Evolutionary conservation across 2,797 vertebrate genomes (phyloP), one percentile per base, ranked within the genome.

Genomic region (Eptatretus atami): DNA sequence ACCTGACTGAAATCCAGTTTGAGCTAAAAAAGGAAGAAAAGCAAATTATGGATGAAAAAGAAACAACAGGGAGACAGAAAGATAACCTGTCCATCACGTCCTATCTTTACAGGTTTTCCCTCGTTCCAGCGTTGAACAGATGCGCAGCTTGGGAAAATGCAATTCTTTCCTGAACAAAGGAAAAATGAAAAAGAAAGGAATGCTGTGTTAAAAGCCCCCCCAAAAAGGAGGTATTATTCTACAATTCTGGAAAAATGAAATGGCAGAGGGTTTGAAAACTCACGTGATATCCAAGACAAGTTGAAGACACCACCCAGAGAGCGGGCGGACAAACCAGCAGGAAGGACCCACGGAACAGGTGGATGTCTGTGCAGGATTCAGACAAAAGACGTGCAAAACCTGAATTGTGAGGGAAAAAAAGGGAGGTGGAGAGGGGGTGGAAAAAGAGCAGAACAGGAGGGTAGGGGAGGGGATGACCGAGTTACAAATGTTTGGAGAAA

Each of bases 231-330:
- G 31, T 8, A 44, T 44, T 8, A 44, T 44, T 44, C 6, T 44
- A 44, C 6, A 4, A 4, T 44, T 44, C 31, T 44, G 31, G 31
- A 44, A 44, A 44, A 44, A 44, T 44, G 31, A 44, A 44, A 44
- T 44, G 31, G 53, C 52, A 52, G 19, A 15, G 52, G 63, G n/a
- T 24, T 14, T 6, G 12, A 15, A 52, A 53, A 15, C 44, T 24
- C 75, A 90, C 88, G 90, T 83, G 88, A 96, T 68, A 98, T 92
- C 92, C 88, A 98, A 74, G 95, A 85, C 68, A 98, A 94, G 76
- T 86, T 92, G 71, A 98, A 98, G 57, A 98, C 92, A 54, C 92
- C 92, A n/a, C 92, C 92, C 65, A 96, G 76, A 88, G 95, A 94
- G 76, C 94, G 95, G 66, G 88, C 88, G 64, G 79, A 95, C 83